These are phyloP conservation scores for Coracias cyanogaster DNA, from an alignment of 2,797 vertebrate species.

Conservation along the genomic window DNA sequence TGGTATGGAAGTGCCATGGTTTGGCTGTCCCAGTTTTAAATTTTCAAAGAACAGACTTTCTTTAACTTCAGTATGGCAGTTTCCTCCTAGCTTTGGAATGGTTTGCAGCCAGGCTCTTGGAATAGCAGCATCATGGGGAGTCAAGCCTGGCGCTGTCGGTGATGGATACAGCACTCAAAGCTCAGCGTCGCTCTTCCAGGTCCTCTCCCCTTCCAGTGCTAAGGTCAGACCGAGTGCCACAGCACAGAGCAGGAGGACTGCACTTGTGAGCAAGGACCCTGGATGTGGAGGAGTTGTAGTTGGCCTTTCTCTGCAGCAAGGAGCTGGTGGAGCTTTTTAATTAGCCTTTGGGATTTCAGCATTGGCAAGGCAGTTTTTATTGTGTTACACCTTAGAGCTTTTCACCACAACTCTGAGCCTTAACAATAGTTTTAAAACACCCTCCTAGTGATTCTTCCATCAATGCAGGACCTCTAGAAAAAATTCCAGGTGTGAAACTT, in stretches of 20 bases:
- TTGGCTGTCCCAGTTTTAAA: not conserved
- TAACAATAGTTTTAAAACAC: not conserved
- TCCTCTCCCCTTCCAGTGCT: not conserved
- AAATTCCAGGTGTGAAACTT: not conserved
- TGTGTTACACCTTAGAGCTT: not conserved
- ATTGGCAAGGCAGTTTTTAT: not conserved
- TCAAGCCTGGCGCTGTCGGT: accelerated
- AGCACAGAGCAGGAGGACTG: not conserved
- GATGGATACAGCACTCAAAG: accelerated
- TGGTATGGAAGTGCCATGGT: not conserved
- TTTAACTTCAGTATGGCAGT: not conserved
- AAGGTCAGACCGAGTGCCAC: not conserved
- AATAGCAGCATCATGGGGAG: not conserved
- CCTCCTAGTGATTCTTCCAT: not conserved
- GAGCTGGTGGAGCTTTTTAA: not conserved
- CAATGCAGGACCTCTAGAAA: not conserved
- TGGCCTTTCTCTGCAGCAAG: not conserved
- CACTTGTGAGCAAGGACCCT: not conserved
- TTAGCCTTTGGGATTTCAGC: not conserved
- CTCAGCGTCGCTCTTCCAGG: not conserved
- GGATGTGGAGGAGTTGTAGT: not conserved
- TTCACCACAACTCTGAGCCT: not conserved
- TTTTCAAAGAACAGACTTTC: not conserved
- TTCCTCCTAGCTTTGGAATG: not conserved
- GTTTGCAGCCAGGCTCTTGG: not conserved